A percentile compares a stretch with the other conserved stretches of the same genome.
Evolutionary conservation across 2,113 vertebrate species (phyloP).

Genomic region (Psilopsiagon aurifrons): DNA sequence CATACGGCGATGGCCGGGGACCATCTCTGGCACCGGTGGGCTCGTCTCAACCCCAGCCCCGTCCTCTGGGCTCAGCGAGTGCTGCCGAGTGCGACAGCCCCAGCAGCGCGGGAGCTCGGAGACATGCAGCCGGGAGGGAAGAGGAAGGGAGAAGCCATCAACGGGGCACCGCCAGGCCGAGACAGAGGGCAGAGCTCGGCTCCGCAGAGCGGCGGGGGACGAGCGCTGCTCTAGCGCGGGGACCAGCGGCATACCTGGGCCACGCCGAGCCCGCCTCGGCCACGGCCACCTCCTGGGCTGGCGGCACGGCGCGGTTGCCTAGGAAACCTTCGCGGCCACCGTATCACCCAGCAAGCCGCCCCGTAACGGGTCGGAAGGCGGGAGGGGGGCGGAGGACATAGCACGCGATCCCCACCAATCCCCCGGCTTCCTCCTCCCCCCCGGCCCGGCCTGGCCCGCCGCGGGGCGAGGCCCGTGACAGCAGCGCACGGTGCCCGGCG

Average conservation of each 20-base stretch:
- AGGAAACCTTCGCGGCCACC: conserved; percentile 38
- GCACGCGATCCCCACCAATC: background rate
- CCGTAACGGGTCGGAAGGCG: too few relatives aligned
- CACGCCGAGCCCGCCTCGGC: background rate
- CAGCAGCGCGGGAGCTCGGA: background rate
- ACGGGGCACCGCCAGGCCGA: background rate
- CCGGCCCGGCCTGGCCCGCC: background rate
- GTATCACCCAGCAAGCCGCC: background rate
- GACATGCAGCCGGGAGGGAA: background rate
- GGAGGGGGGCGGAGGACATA: too few relatives aligned
- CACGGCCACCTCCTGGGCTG: background rate
- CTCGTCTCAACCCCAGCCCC: too few relatives aligned
- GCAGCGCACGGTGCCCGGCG: fast-evolving
- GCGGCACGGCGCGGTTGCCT: background rate
- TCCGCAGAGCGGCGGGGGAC: background rate
- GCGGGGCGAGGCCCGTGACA: background rate
- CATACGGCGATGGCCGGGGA: background rate
- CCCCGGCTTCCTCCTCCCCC: background rate
- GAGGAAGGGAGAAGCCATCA: background rate
- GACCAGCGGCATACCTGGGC: background rate
- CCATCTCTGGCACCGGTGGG: too few relatives aligned
- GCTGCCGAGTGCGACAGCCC: background rate
- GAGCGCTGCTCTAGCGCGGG: background rate
- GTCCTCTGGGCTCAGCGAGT: background rate
- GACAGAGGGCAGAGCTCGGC: background rate